These are phyloP conservation scores for Pachycephus smyrnensis DNA, from an alignment of 2,888 invertebrate species.

Conservation along the genomic window DNA sequence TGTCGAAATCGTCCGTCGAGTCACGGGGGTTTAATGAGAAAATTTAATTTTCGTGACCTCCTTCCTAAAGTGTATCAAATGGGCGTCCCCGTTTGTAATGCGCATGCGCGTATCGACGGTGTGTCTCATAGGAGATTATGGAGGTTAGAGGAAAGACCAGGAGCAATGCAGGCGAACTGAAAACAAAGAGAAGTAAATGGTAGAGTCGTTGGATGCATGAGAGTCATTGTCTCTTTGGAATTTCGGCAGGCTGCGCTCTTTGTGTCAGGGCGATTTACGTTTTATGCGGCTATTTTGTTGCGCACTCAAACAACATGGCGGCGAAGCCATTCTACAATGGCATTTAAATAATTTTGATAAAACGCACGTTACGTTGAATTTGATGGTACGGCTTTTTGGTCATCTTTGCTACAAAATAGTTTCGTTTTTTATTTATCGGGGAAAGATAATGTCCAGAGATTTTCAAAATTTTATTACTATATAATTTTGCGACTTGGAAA, in stretches of 20 bases:
- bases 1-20: not conserved
- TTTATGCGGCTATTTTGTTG: not conserved
- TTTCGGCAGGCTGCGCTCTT: not conserved
- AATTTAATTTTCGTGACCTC: conserved; percentile 66
- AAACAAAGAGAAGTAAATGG: not conserved
- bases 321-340: not conserved
- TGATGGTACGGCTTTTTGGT: not conserved
- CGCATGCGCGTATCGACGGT: conserved; percentile 44
- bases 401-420: too few relatives aligned
- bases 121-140: not conserved
- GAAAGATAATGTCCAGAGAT: not conserved
- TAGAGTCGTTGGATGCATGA: not conserved
- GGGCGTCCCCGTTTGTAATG: conserved; percentile 57
- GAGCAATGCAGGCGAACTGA: not conserved
- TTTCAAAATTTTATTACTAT: not conserved
- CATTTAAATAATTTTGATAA: not conserved
- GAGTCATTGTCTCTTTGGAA: not conserved
- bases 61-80: conserved; percentile 55
- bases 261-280: not conserved
- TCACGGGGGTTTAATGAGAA: conserved; percentile 51
- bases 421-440: not conserved
- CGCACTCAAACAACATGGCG: not conserved
- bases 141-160: not conserved
- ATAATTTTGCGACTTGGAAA: not conserved
- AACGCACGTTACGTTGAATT: not conserved